Percentiles rank a stretch among this genome's conserved stretches.
These are phyloP conservation scores for Cyanoramphus novaezelandiae DNA, from an alignment of 2,113 vertebrate genomes.

Conservation along the genomic window DNA sequence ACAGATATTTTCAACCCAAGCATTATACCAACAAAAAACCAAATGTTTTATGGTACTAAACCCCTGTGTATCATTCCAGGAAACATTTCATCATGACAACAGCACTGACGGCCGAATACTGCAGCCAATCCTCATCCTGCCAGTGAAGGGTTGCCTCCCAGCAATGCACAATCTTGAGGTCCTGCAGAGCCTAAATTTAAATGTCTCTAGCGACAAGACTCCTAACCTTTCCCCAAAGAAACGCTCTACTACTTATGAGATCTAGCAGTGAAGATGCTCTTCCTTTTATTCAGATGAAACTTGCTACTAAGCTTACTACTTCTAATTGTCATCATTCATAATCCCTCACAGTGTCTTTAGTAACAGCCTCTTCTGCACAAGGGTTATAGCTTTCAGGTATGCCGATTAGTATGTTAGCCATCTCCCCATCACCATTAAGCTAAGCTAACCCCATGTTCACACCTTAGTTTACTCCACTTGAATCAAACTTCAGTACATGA, in stretches of 20 bases:
- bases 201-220: not conserved
- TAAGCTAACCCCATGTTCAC: not conserved
- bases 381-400: not conserved
- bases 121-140: not conserved
- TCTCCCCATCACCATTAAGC: not conserved
- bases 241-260: not conserved
- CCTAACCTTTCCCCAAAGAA: not conserved
- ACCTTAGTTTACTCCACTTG: not conserved
- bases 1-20: not conserved
- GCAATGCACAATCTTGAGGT: not conserved
- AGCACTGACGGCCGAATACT: not conserved
- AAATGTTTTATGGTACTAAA: not conserved
- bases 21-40: not conserved
- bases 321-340: not conserved
- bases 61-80: not conserved
- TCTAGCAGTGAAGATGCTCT: not conserved
- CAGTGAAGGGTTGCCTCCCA: not conserved
- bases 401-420: not conserved
- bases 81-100: not conserved
- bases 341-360: not conserved
- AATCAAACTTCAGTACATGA: not conserved
- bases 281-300: not conserved
- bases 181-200: not conserved
- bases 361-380: not conserved
- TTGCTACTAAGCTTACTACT: not conserved